Base-by-base conservation (phyloP, 2,113 vertebrate genomes). In the Sylvicapra grimmia region DNA sequence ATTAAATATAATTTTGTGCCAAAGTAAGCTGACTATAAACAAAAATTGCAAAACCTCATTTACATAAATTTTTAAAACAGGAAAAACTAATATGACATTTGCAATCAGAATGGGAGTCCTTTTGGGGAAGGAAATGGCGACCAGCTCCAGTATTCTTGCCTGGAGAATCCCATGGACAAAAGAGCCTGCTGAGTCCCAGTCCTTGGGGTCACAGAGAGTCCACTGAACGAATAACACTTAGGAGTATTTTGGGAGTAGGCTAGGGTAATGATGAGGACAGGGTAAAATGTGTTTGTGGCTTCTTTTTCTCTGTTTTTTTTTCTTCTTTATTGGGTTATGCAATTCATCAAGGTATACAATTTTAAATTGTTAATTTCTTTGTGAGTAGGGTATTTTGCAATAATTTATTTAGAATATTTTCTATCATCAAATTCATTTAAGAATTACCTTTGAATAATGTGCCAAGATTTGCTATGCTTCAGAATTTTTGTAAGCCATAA, bases 381-480 rank as follows among this genome's bases (percentile, higher is more conserved):
- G 6, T 21, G 47, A 84, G 9, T 9, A 93, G 90, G 5, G 0
- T 89, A 54, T 77, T 90, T 90, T 75, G 25, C 84, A 93, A 59
- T 80, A 56, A 44, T 65, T 72, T 80, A 58, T 40, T 84, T 84
- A 29, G 25, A 36, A 80, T 23, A 68, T 54, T 86, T 93, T 65
- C 12, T 72, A 36, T 44, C 1, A 31, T 54, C 40, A 90, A 79
- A 88, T 88, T 79, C 23, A 75, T 86, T 95, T 84, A 33, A 65
- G 33, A 79, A 96, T 61, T n/a, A 80, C 27, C 61, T 54, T 77
- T 53, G 36, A 13, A 15, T 94, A 86, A 61, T 68, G 1, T 72
- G 47, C 59, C 49, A 40, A 97, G 89, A 87, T 92, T 80, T 86
- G 95, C 5, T 86, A 36, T 21, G 3, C 84, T 92, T 6, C 6